Percentiles rank a stretch among this genome's conserved stretches.
Conservation (phyloP, 2,888 invertebrate genomes). For the Chaetogeoica ovagalla region DNA sequence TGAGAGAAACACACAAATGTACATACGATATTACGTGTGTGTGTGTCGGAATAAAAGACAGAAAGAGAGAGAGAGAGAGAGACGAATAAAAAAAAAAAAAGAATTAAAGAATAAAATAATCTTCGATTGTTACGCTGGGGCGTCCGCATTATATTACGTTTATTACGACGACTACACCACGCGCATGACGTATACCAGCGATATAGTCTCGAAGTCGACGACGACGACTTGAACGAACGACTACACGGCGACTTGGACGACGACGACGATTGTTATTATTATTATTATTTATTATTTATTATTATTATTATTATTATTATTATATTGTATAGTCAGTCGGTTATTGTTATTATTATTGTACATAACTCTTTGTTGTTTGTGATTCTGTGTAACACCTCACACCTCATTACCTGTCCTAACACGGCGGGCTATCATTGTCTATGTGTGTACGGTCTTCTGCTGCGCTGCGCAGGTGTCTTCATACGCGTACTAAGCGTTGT, state of each 20-base stretch:
- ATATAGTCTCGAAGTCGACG: not conserved
- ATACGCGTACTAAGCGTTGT: slow-evolving; percentile 42
- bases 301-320: slow-evolving; percentile 46
- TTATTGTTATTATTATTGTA: slow-evolving; percentile 46
- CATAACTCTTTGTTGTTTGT: slow-evolving; percentile 50
- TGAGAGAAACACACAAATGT: not conserved
- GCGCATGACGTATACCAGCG: no score
- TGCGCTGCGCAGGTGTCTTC: slow-evolving; percentile 47
- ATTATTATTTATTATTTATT: no score
- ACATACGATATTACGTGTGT: not conserved
- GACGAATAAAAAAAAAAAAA: slow-evolving; percentile 1
- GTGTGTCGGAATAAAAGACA: no score
- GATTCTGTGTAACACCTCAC: slow-evolving; percentile 53
- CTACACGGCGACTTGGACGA: not conserved
- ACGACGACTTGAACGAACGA: not conserved
- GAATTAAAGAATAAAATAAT: slow-evolving; percentile 44
- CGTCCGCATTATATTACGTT: slow-evolving; percentile 32
- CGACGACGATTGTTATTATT: slow-evolving; percentile 37
- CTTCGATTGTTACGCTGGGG: slow-evolving; percentile 45
- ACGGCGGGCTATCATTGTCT: slow-evolving; percentile 50
- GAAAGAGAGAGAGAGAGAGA: not conserved
- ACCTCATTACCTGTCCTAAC: slow-evolving; percentile 53
- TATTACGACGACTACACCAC: not conserved
- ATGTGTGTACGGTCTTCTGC: not conserved
- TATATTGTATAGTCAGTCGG: slow-evolving; percentile 43